Evolutionary conservation across 2,888 invertebrate species (phyloP).

Genomic region (Dioctria linearis): DNA sequence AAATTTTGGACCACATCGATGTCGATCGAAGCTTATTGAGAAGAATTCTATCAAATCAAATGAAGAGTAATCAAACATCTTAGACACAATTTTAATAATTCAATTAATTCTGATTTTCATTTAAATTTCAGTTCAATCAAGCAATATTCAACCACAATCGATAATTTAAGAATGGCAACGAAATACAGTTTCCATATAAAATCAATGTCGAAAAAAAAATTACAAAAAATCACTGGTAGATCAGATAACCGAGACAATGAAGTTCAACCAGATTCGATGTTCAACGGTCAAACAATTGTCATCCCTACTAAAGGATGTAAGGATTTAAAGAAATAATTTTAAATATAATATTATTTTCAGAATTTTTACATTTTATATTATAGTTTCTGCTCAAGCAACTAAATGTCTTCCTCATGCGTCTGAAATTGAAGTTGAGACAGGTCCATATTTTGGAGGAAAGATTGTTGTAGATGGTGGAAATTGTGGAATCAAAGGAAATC

Average conservation of each 20-base stretch:
- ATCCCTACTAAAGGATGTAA: constrained; percentile 89
- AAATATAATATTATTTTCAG: neutral
- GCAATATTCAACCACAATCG: constrained; percentile 76
- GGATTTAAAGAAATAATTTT: constrained; percentile 65
- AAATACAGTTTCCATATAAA: constrained; percentile 86
- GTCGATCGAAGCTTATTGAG: constrained; percentile 74
- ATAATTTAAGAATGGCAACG: constrained; percentile 85
- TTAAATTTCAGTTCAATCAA: constrained; percentile 64
- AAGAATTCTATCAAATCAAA: constrained; percentile 60
- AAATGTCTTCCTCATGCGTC: constrained; percentile 85
- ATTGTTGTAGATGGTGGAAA: constrained; percentile 82
- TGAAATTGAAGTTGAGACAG: constrained; percentile 87
- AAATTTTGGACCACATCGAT: constrained; percentile 84
- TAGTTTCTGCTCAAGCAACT: constrained; percentile 86
- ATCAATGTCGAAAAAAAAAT: constrained; percentile 74
- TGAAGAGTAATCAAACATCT: constrained; percentile 50
- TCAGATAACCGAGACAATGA: constrained; percentile 71
- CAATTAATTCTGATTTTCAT: neutral
- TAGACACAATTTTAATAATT: neutral
- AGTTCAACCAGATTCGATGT: constrained; percentile 72
- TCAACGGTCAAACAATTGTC: constrained; percentile 78
- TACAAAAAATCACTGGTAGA: constrained; percentile 69
- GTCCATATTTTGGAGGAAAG: constrained; percentile 85
- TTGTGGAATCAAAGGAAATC: constrained; percentile 83
- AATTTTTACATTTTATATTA: constrained; percentile 9